These are phyloP conservation scores for Meteorus sp. DNA, from an alignment of 1,140 invertebrate genomes.

Conservation along the genomic window DNA sequence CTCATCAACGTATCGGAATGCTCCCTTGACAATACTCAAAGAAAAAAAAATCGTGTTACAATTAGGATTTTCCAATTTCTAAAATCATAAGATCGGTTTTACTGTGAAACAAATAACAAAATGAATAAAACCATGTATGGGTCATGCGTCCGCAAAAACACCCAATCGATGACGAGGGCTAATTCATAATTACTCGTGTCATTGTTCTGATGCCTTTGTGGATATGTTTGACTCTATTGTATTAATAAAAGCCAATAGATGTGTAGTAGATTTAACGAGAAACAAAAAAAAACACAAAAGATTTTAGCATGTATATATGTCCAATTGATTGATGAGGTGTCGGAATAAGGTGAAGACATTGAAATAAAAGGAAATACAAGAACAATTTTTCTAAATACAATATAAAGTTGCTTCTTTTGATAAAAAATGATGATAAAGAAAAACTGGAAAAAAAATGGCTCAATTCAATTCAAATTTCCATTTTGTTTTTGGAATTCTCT, in stretches of 20 bases:
- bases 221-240: slow-evolving; percentile 29
- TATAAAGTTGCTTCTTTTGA: too few species aligned
- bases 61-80: slow-evolving; percentile 54
- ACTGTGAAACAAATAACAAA: slow-evolving; percentile 26
- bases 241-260: slow-evolving; percentile 45
- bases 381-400: slow-evolving; percentile 1
- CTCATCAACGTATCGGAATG: background rate
- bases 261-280: slow-evolving; percentile 56
- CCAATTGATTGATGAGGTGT: slow-evolving; percentile 42
- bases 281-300: too few species aligned
- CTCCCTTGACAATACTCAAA: slow-evolving; percentile 8
- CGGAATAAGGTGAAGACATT: slow-evolving; percentile 3
- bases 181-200: background rate
- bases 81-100: slow-evolving; percentile 12
- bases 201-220: slow-evolving; percentile 9
- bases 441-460: too few species aligned
- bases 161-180: background rate
- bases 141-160: background rate
- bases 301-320: slow-evolving; percentile 57
- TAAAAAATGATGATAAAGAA: too few species aligned
- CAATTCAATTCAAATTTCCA: too few species aligned
- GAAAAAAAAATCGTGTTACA: slow-evolving; percentile 47
- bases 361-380: slow-evolving; percentile 2
- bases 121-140: slow-evolving; percentile 37
- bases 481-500: too few species aligned